phyloP scores from a whole-genome alignment of 1,140 invertebrate species.

The Solenopsis fugax region DNA sequence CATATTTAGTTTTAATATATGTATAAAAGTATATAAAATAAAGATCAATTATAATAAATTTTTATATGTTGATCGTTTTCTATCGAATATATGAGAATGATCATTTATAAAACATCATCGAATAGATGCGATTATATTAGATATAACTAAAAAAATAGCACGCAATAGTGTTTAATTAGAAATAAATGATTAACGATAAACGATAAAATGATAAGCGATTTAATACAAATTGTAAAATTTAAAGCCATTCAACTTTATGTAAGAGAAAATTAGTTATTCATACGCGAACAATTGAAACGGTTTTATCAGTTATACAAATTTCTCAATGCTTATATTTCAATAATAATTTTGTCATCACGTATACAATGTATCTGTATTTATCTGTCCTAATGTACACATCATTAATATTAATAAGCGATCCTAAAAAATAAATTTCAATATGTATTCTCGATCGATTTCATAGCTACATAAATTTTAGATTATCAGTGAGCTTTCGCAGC shows the following conservation, averaged over 20 bases:
- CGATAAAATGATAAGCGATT: not conserved
- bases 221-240: not conserved
- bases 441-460: not conserved
- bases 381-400: not conserved
- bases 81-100: not conserved
- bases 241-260: not conserved
- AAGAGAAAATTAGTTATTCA: not conserved
- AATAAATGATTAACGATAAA: slow-evolving; percentile 16
- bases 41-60: no score
- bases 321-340: slow-evolving; percentile 4
- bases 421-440: not conserved
- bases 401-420: slow-evolving; percentile 10
- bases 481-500: not conserved
- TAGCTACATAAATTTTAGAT: not conserved
- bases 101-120: not conserved
- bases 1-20: not conserved
- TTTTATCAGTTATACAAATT: not conserved
- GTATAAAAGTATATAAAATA: slow-evolving; percentile 12
- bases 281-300: not conserved
- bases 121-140: not conserved
- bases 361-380: not conserved
- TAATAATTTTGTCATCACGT: slow-evolving; percentile 17
- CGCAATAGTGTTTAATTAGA: not conserved
- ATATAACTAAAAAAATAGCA: not conserved
- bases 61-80: no score